These are phyloP conservation scores for Agrilus planipennis DNA, from an alignment of 1,140 invertebrate genomes.

Conservation along the genomic window DNA sequence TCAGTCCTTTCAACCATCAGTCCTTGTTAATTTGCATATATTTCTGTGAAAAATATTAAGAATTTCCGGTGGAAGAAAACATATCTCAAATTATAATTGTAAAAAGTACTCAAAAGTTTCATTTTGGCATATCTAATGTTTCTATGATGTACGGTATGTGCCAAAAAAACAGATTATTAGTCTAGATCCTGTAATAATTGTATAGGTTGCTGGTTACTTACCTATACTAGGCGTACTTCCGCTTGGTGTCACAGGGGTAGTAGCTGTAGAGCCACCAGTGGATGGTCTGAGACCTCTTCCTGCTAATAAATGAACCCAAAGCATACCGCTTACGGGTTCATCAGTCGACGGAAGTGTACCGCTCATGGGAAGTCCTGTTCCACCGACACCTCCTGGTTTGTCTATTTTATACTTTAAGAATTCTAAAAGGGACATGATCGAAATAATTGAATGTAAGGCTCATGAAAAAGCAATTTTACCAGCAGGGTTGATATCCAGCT, in stretches of 20 bases:
- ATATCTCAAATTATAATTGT: no score
- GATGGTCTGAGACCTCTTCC: conserved; percentile 77
- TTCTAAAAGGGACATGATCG: conserved; percentile 47
- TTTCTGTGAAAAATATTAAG: no score
- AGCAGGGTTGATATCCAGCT: conserved; percentile 80
- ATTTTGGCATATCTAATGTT: no score
- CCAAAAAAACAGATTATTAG: no score
- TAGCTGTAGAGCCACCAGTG: conserved; percentile 50
- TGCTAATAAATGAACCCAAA: conserved; percentile 82
- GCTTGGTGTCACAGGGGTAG: conserved; percentile 51
- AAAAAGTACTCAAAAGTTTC: no score
- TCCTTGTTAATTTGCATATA: no score
- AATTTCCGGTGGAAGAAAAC: no score
- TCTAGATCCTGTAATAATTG: no score
- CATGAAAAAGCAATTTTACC: conserved; percentile 33
- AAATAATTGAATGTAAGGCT: no score
- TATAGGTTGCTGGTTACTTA: conserved; percentile 9
- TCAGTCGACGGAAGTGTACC: conserved; percentile 30
- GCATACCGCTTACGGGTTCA: conserved; percentile 71
- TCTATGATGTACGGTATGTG: no score
- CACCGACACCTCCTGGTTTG: conserved; percentile 45
- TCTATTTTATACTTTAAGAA: conserved; percentile 88
- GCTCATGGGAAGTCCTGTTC: conserved; percentile 35
- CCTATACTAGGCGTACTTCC: conserved; percentile 29
- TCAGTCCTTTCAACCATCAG: no score